Evolutionary conservation across 2,888 invertebrate genomes (phyloP).

Genomic region (Lampropteryx suffumata): DNA sequence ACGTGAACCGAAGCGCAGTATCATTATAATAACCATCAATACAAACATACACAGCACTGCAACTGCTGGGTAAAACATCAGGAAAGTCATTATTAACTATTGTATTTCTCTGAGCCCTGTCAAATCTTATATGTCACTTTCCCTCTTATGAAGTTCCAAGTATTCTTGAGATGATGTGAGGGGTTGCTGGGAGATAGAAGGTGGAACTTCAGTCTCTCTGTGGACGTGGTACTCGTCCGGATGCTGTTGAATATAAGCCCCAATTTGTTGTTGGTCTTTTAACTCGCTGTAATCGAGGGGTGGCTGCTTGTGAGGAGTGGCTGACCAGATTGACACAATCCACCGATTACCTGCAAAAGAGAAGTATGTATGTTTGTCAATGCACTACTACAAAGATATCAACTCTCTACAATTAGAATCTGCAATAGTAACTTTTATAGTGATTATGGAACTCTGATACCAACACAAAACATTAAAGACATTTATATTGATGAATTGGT

Average conservation of each 20-base stretch:
- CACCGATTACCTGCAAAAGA: slow-evolving; percentile 88
- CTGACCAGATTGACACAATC: slow-evolving; percentile 92
- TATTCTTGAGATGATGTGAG: slow-evolving; percentile 77
- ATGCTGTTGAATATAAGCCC: slow-evolving; percentile 59
- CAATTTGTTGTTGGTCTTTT: slow-evolving; percentile 68
- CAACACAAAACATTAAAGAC: too few relatives aligned
- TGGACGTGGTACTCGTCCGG: slow-evolving; percentile 54
- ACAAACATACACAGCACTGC: slow-evolving; percentile 89
- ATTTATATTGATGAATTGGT: too few relatives aligned
- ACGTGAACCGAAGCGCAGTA: slow-evolving; percentile 88
- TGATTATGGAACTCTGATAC: too few relatives aligned
- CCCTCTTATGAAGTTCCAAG: slow-evolving; percentile 88
- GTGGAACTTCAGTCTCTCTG: slow-evolving; percentile 49
- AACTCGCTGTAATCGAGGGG: slow-evolving; percentile 91
- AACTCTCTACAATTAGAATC: too few relatives aligned
- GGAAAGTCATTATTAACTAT: slow-evolving; percentile 83
- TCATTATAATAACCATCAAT: slow-evolving; percentile 87
- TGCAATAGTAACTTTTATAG: too few relatives aligned
- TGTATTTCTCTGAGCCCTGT: too few relatives aligned
- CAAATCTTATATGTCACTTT: slow-evolving; percentile 89
- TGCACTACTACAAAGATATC: too few relatives aligned
- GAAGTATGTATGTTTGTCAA: background rate
- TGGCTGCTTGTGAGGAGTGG: slow-evolving; percentile 91
- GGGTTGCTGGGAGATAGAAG: slow-evolving; percentile 66
- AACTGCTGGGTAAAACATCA: slow-evolving; percentile 90